Percentiles rank a stretch among this genome's conserved stretches.
Evolutionary conservation across 2,113 vertebrate genomes (phyloP).

Genomic region (Tiliqua scincoides): DNA sequence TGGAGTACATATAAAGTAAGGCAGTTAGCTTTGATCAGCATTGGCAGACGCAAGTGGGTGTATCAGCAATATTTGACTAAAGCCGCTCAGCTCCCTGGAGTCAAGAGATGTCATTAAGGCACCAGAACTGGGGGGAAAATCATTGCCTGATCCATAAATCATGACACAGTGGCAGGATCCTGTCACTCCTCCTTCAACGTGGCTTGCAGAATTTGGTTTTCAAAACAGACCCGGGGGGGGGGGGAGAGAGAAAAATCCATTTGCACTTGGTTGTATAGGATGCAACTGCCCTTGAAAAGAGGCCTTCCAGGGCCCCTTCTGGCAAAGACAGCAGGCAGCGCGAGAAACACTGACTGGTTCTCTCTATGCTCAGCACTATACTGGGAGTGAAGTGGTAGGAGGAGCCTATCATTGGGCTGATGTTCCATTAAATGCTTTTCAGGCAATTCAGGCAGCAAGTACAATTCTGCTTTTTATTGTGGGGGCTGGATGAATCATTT

Average conservation of each 20-base stretch:
- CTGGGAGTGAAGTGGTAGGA: neutral
- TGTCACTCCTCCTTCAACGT: conserved; percentile 53
- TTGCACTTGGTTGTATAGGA: neutral
- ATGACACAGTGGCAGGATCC: conserved; percentile 66
- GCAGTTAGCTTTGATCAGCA: conserved; percentile 44
- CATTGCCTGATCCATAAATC: conserved; percentile 88
- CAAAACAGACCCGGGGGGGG: conserved; percentile 31
- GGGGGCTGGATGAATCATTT: no score
- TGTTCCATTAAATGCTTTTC: no score
- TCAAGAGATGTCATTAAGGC: conserved; percentile 77
- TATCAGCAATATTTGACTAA: conserved; percentile 86
- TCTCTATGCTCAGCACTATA: neutral
- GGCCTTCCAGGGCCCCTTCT: fast-evolving
- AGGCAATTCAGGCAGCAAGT: neutral
- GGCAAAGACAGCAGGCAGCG: neutral
- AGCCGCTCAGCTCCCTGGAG: conserved; percentile 74
- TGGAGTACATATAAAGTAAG: conserved; percentile 22
- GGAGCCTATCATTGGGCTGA: no score
- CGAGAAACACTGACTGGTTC: neutral
- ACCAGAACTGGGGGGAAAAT: conserved; percentile 72
- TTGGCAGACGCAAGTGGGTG: conserved; percentile 67
- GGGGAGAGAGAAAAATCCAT: neutral
- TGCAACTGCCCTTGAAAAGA: conserved; percentile 27
- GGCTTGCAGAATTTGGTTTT: conserved; percentile 62
- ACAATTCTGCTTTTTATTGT: no score